phyloP scores from a whole-genome alignment of 2,888 invertebrate genomes.

The Tachina lurida region DNA sequence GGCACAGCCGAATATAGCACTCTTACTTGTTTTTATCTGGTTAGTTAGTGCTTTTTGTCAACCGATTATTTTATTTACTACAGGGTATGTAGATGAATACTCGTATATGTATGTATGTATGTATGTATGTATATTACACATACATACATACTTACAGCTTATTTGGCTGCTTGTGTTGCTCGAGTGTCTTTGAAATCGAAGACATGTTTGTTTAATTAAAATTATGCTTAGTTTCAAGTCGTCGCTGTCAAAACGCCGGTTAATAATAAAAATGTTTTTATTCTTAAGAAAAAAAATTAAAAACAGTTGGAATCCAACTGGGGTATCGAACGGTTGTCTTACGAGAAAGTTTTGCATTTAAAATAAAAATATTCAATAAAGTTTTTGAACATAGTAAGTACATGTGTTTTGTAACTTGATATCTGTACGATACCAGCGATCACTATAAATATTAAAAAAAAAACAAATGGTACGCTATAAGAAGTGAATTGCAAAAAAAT shows the following conservation, averaged over 20 bases:
- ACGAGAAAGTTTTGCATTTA: background rate
- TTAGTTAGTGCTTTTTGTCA: too few species aligned
- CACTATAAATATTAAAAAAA: slow-evolving; percentile 6
- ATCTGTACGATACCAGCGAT: background rate
- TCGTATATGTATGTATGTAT: background rate
- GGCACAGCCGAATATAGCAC: too few species aligned
- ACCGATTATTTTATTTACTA: too few species aligned
- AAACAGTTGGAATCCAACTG: slow-evolving; percentile 64
- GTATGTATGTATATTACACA: background rate
- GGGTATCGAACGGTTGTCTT: slow-evolving; percentile 63
- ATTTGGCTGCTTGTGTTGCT: slow-evolving; percentile 11
- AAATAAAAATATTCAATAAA: background rate
- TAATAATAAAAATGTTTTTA: slow-evolving; percentile 51
- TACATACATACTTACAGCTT: background rate
- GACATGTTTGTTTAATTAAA: slow-evolving; percentile 65
- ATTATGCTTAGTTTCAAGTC: slow-evolving; percentile 54
- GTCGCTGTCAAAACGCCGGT: slow-evolving; percentile 52
- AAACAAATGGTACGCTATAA: background rate
- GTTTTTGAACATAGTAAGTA: background rate
- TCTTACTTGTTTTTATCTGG: too few species aligned
- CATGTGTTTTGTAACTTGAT: background rate
- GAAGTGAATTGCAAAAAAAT: background rate
- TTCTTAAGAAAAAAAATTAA: slow-evolving; percentile 26
- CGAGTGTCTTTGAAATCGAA: slow-evolving; percentile 50
- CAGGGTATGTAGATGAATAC: background rate